Evolutionary conservation across 1,140 invertebrate species (phyloP).

Genomic region (Mercenaria mercenaria): DNA sequence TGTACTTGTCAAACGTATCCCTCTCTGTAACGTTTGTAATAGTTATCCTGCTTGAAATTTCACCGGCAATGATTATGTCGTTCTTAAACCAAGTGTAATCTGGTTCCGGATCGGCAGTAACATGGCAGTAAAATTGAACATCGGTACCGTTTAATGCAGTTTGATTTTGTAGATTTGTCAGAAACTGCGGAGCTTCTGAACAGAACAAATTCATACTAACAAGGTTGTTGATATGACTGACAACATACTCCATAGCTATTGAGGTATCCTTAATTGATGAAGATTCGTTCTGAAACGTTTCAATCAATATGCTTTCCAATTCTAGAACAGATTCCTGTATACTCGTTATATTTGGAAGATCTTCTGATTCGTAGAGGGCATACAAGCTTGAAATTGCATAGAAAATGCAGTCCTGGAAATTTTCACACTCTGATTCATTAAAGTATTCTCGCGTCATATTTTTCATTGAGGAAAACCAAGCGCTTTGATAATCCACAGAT

Average conservation of each 20-base stretch:
- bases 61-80: not conserved
- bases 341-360: conserved; percentile 14
- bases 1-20: not conserved
- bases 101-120: not conserved
- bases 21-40: not conserved
- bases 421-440: conserved; percentile 13
- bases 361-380: not conserved
- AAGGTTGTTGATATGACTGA: not conserved
- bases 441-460: conserved; percentile 16
- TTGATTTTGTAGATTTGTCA: not conserved
- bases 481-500: not conserved
- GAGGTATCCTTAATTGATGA: not conserved
- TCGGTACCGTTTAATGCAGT: not conserved
- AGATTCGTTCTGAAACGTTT: conserved; percentile 29
- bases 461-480: conserved; percentile 4
- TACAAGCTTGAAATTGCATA: not conserved
- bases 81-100: conserved; percentile 7
- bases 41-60: not conserved
- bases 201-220: conserved; percentile 11
- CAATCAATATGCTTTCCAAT: conserved; percentile 2
- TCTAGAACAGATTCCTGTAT: not conserved
- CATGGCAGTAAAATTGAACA: not conserved
- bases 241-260: not conserved
- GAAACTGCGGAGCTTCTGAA: not conserved
- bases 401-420: conserved; percentile 18